A percentile compares a stretch with the other conserved stretches of the same genome.
Conservation (phyloP, 2,888 invertebrate genomes). For the Noctuana brunneofusca region DNA sequence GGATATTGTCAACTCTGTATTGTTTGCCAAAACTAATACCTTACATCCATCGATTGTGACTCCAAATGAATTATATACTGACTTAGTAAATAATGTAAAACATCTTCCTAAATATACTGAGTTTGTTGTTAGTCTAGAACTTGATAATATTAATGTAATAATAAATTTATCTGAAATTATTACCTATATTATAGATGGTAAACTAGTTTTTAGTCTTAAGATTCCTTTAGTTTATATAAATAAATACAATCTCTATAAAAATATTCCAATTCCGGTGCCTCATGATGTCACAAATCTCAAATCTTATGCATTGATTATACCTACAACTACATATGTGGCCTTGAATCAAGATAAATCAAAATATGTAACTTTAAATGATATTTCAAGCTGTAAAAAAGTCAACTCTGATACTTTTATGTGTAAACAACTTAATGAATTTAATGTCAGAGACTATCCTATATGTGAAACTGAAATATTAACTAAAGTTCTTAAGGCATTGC, state of each 20-base stretch:
- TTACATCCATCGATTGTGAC: constrained; percentile 13
- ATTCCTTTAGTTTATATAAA: constrained; percentile 12
- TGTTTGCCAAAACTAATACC: constrained; percentile 20
- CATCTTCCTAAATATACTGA: constrained; percentile 6
- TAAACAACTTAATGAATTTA: background rate
- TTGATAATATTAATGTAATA: constrained; percentile 16
- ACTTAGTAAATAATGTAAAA: constrained; percentile 11
- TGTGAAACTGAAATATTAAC: constrained; percentile 19
- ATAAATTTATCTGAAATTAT: constrained; percentile 11
- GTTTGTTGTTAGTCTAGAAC: constrained; percentile 14
- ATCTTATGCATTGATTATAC: constrained; percentile 9
- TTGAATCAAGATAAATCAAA: constrained; percentile 3
- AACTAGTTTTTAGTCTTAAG: constrained; percentile 12
- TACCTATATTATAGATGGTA: constrained; percentile 6
- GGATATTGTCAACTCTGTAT: constrained; percentile 17
- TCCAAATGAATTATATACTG: constrained; percentile 10
- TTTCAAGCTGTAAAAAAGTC: background rate
- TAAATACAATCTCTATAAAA: constrained; percentile 10
- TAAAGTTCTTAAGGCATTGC: background rate
- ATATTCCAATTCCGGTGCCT: constrained; percentile 11
- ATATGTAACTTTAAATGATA: constrained; percentile 2
- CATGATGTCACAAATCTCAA: background rate
- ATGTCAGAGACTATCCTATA: background rate
- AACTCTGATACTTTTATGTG: background rate
- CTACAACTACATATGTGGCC: background rate